Evolutionary conservation across 2,888 invertebrate genomes (phyloP).

Genomic region (Tetragonula carbonaria): DNA sequence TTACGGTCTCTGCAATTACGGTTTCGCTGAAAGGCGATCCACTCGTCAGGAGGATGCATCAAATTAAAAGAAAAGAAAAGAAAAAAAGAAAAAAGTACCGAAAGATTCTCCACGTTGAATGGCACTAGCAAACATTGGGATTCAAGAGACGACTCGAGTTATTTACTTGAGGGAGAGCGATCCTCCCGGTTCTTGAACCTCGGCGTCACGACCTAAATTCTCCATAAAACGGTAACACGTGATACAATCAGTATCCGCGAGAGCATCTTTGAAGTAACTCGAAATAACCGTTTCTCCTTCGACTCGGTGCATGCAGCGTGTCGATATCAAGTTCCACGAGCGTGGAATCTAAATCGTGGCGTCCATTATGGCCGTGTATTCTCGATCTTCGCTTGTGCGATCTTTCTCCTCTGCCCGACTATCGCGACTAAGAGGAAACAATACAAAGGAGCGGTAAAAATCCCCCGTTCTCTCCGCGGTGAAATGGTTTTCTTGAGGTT

Average conservation of each 20-base stretch:
- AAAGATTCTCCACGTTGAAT: neutral
- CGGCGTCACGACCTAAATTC: neutral
- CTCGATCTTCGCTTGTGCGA: neutral
- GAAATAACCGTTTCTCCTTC: neutral
- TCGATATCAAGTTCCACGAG: neutral
- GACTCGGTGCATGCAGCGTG: neutral
- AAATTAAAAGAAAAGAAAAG: too few species aligned
- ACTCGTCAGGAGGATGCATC: too few species aligned
- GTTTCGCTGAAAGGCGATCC: too few species aligned
- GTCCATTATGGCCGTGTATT: neutral
- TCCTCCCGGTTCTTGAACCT: neutral
- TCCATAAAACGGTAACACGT: neutral
- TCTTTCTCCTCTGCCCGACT: neutral
- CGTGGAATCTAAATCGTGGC: constrained; percentile 13
- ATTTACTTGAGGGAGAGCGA: neutral
- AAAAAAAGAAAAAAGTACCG: too few species aligned
- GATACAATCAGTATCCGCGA: neutral
- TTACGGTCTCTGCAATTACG: too few species aligned
- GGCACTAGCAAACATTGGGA: neutral
- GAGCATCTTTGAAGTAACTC: neutral
- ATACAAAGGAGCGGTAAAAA: constrained; percentile 5
- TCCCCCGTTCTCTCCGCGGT: too few species aligned
- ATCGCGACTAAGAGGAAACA: neutral
- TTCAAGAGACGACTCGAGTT: neutral
- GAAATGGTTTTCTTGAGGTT: neutral